Evolutionary conservation across 2,113 vertebrate genomes (phyloP), one percentile per base, ranked within the genome.

Genomic region (Ochotona princeps): DNA sequence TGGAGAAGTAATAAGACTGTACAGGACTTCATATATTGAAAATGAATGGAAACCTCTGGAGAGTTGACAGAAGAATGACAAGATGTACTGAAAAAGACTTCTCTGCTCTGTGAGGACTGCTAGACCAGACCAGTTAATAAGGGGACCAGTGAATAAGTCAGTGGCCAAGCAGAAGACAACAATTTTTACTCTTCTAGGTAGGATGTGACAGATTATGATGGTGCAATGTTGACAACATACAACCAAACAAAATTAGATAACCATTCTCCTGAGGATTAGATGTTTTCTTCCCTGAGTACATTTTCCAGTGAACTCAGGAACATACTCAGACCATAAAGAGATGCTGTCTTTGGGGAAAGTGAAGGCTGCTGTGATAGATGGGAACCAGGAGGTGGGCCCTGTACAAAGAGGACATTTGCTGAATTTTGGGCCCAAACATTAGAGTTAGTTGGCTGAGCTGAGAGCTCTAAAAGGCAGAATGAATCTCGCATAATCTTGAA

Each of bases 21-120:
- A 20, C 26, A 63, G 70, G 51, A 86, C 75, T 81, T 26, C 67
- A 21, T 26, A 83, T 67, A 21, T 21, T 76, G 38, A 85, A 91
- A 82, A 86, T 79, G 30, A 89, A 93, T 3, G 28, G 57, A 86
- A 93, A 80, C 30, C 83, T 35, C 4, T 87, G 47, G 54, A 94
- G 49, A 25, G 14, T 73, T 92, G 10, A 49, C 14, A 91, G 38
- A 21, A 69, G 23, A 85, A 26, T 49, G 49, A 80, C 23, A 82
- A 73, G 57, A 66, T 25, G 13, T 47, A 76, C 47, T 74, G 82
- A 86, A 66, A 83, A 92, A 9, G 26, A 73, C 54, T 47, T 54
- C 9, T 76, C 32, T 13, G 17, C 26, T 82, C 63, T 66, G 54
- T 44, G 54, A 73, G 11, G 8, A 60, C 15, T 18, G 35, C 57